Base-by-base conservation (phyloP, 2,888 invertebrate species). In the Pristionchus exspectatus region DNA sequence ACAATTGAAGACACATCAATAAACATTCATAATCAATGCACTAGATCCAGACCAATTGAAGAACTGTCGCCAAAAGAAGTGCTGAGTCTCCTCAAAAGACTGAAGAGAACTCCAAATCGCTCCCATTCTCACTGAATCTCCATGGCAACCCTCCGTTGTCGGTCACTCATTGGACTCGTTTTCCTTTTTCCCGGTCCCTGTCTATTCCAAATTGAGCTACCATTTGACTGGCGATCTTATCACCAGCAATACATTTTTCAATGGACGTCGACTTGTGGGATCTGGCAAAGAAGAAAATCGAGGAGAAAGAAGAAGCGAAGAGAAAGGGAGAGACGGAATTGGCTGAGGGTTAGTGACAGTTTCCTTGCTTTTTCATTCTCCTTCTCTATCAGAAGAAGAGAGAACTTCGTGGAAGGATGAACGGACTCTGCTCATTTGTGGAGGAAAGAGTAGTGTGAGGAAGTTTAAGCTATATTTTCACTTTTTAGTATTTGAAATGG, bases 241-340 rank as follows among this genome's bases (percentile, higher is more conserved):
- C 63, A 63, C 10, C 21, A 63, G 2, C 63, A n/a, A 10, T n/a
- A 2, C 5, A 3, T 18, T 24, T 33, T 44, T 2, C 16, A 14
- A 87, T 87, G 87, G 54, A 54, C 7, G 33, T 92, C 91, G 91
- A 93, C 84, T 92, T 93, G 87, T 93, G 93, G 93, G 91, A 92
- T 30, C 74, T 92, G 27, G 91, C 93, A 0, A 92, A 91, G 86
- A 90, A 90, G 81, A 93, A 93, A 87, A 86, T 91, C 10, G 89
- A 56, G 7, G 93, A 92, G 90, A 92, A 91, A 66, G 89, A 92
- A 66, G 91, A 91, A 89, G 89, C 89, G 89, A 89, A 91, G 9
- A 91, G 90, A 3, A 91, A 92, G 84, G 86, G 91, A 24, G 92
- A 92, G 7, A 91, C 91, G 27, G 91, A 91, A 50, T 87, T 92